Evolutionary conservation across 2,888 invertebrate genomes (phyloP).

Genomic region (Rhagonycha fulva): DNA sequence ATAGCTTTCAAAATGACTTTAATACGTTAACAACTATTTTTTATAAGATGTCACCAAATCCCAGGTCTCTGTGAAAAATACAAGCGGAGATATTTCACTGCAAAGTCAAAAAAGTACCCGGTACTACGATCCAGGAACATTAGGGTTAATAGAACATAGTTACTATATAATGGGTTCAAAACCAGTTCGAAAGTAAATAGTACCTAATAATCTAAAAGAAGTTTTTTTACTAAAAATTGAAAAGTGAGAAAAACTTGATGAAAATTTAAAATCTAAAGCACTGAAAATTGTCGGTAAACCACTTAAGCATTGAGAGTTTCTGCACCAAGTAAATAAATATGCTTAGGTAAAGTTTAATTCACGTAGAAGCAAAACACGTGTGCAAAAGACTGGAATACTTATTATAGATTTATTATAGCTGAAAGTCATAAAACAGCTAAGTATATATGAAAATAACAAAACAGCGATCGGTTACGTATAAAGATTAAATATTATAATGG

Average conservation of each 20-base stretch:
- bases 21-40: too few relatives aligned
- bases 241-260: not conserved
- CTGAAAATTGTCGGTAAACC: not conserved
- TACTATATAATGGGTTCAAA: too few relatives aligned
- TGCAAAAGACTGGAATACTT: conserved; percentile 41
- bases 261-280: not conserved
- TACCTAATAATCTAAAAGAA: too few relatives aligned
- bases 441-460: conserved; percentile 42
- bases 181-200: too few relatives aligned
- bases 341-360: conserved; percentile 18
- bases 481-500: conserved; percentile 47
- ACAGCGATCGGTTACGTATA: conserved; percentile 37
- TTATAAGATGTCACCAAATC: too few relatives aligned
- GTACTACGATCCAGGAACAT: too few relatives aligned
- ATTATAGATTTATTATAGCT: conserved; percentile 44
- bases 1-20: too few relatives aligned
- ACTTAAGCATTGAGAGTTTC: not conserved
- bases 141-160: too few relatives aligned
- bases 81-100: too few relatives aligned
- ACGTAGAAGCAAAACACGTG: conserved; percentile 36
- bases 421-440: conserved; percentile 40
- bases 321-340: conserved; percentile 3
- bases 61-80: too few relatives aligned
- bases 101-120: too few relatives aligned
- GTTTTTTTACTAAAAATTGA: too few relatives aligned